These are phyloP conservation scores for Falco rusticolus DNA, from an alignment of 2,797 vertebrate genomes.

Conservation along the genomic window DNA sequence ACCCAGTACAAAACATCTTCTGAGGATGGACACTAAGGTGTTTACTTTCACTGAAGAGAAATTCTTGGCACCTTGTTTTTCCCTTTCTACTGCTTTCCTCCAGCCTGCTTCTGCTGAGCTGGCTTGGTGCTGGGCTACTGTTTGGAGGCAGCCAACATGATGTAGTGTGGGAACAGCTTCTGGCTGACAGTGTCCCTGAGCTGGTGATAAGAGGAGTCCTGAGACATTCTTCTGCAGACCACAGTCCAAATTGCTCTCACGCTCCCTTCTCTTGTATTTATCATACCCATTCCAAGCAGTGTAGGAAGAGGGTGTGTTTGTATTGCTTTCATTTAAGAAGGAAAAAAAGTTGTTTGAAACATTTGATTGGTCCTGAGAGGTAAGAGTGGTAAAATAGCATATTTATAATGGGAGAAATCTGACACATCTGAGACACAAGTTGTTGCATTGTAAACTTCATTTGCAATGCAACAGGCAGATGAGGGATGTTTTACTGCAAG, in stretches of 20 bases:
- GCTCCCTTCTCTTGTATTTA: background rate
- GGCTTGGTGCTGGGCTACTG: background rate
- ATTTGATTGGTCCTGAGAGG: background rate
- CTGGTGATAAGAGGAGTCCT: slow-evolving; percentile 18
- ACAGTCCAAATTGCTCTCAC: background rate
- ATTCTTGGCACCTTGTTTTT: background rate
- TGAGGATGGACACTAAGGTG: background rate
- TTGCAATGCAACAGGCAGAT: background rate
- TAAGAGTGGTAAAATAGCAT: background rate
- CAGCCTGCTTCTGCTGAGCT: background rate
- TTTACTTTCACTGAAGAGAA: background rate
- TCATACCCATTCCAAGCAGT: background rate
- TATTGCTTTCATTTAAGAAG: background rate
- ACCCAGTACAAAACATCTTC: background rate
- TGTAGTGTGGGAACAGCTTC: slow-evolving; percentile 26
- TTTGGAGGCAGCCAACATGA: background rate
- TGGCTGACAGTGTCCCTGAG: background rate
- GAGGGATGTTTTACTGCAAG: background rate
- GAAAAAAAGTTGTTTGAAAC: background rate
- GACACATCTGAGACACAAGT: background rate
- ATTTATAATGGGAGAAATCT: background rate
- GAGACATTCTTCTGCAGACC: background rate
- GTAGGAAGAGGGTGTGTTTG: background rate
- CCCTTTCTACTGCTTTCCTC: background rate
- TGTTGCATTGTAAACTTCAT: background rate